Percentiles rank a stretch among this genome's conserved stretches.
These are phyloP conservation scores for Pachymerium ferrugineum DNA, from an alignment of 2,888 invertebrate genomes.

Conservation along the genomic window DNA sequence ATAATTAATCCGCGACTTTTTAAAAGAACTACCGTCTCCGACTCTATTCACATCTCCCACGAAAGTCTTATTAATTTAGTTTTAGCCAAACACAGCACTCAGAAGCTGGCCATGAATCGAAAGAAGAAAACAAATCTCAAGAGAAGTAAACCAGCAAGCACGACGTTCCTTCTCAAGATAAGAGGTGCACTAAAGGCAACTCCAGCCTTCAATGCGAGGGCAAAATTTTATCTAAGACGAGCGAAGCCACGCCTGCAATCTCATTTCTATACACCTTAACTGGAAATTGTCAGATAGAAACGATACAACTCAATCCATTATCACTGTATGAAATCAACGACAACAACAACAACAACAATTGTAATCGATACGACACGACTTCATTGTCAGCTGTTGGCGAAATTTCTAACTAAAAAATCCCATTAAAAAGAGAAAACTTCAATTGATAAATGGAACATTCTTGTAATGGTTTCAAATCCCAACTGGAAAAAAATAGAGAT, in stretches of 20 bases:
- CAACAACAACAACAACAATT: background rate
- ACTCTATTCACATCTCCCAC: background rate
- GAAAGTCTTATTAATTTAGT: background rate
- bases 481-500: no score
- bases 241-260: slow-evolving; percentile 25
- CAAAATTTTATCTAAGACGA: background rate
- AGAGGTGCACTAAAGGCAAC: background rate
- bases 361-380: no score
- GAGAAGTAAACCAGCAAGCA: background rate
- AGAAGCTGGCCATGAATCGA: background rate
- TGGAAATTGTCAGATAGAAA: background rate
- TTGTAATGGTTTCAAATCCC: no score
- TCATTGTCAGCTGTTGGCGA: background rate
- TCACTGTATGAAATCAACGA: background rate
- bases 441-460: no score
- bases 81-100: background rate
- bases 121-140: background rate
- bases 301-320: background rate
- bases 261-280: background rate
- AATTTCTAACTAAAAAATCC: background rate
- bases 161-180: background rate
- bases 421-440: no score
- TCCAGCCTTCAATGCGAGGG: background rate
- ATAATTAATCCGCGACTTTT: no score
- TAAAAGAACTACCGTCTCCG: background rate